Conservation (phyloP, 2,888 invertebrate species). For the Leucoptera coffeella region DNA sequence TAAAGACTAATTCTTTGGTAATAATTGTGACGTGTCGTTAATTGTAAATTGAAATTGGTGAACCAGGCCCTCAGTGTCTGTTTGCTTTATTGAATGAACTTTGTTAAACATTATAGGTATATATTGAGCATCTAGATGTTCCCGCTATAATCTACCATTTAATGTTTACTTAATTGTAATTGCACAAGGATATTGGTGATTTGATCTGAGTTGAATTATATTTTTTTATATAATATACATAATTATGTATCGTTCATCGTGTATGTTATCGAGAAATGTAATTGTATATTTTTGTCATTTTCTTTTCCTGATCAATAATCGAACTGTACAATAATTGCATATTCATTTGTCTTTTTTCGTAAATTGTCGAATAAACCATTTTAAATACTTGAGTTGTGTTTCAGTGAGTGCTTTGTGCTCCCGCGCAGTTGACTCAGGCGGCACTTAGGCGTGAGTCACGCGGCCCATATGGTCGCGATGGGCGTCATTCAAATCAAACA, state of each 20-base stretch:
- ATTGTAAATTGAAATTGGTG: too few species aligned
- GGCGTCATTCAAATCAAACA: too few species aligned
- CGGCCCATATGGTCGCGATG: too few species aligned
- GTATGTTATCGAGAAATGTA: too few species aligned
- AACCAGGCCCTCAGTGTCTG: too few species aligned
- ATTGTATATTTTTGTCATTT: conserved; percentile 47
- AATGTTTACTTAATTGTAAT: conserved; percentile 37
- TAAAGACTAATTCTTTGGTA: too few species aligned
- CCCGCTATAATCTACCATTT: conserved; percentile 29
- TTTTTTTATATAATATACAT: conserved; percentile 33
- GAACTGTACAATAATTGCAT: conserved; percentile 50
- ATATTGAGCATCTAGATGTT: conserved; percentile 49
- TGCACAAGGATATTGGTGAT: conserved; percentile 54
- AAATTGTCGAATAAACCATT: conserved; percentile 50
- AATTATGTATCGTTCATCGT: conserved; percentile 38
- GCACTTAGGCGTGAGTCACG: too few species aligned
- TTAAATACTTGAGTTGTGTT: conserved; percentile 20
- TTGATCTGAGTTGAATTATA: conserved; percentile 51
- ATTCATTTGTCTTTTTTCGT: conserved; percentile 42
- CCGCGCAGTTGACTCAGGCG: too few species aligned
- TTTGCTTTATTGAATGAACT: conserved; percentile 45
- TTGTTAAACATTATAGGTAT: conserved; percentile 47
- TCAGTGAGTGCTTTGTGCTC: too few species aligned
- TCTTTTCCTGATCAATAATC: conserved; percentile 37
- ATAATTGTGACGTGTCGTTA: too few species aligned